Percentiles rank a stretch among this genome's conserved stretches.
phyloP scores from a whole-genome alignment of 2,797 vertebrate species.

The Pseudochromis fuscus region DNA sequence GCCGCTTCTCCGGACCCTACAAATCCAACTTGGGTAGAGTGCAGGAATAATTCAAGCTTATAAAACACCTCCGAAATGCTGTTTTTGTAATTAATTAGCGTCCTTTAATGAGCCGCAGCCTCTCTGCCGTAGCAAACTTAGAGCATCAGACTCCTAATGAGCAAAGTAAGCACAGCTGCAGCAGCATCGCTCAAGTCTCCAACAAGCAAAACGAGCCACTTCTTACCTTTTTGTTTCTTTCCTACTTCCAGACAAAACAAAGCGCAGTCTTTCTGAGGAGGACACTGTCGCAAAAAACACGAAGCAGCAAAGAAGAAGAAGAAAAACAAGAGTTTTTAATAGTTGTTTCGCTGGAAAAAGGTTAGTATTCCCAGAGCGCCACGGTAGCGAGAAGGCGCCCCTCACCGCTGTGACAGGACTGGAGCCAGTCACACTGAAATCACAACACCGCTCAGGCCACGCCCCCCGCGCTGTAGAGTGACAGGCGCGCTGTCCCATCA shows the following conservation, averaged over 20 bases:
- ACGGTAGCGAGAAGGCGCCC: conserved; percentile 54
- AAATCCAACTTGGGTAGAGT: conserved; percentile 24
- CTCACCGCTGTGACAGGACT: conserved; percentile 66
- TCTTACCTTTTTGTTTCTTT: conserved; percentile 69
- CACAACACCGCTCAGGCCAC: conserved; percentile 73
- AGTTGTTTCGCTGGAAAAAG: conserved; percentile 48
- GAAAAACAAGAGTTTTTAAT: conserved; percentile 23
- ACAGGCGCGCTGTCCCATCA: conserved; percentile 71
- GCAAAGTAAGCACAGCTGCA: conserved; percentile 61
- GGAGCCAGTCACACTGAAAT: conserved; percentile 68
- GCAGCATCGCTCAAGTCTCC: conserved; percentile 49
- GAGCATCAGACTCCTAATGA: conserved; percentile 38
- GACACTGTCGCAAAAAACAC: neutral
- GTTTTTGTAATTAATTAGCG: neutral
- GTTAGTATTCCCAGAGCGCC: conserved; percentile 79
- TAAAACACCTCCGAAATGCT: neutral
- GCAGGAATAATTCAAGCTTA: neutral
- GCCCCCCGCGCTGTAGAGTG: conserved; percentile 51
- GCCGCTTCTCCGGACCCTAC: conserved; percentile 1
- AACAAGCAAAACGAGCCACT: conserved; percentile 40
- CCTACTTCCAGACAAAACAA: conserved; percentile 12
- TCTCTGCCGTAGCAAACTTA: conserved; percentile 27
- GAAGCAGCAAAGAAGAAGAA: neutral
- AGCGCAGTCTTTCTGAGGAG: conserved; percentile 1
- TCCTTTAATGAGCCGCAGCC: accelerated